phyloP scores from a whole-genome alignment of 2,888 invertebrate species.

The Calephelis perditalis region DNA sequence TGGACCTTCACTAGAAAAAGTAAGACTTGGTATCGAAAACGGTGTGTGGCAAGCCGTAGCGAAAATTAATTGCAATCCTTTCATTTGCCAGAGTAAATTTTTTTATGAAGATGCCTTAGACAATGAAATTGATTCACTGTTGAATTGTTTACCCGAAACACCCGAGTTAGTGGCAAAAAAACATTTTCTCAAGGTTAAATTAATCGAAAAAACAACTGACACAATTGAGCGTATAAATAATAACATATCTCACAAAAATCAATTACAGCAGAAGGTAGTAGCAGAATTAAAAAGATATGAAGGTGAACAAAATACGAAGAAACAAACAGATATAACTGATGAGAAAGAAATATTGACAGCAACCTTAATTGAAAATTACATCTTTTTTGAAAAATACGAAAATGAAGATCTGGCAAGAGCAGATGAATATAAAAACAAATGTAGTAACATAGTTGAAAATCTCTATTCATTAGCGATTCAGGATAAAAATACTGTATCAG shows the following conservation, averaged over 20 bases:
- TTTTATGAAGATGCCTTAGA: slow-evolving; percentile 51
- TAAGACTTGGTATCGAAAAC: slow-evolving; percentile 44
- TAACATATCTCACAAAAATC: slow-evolving; percentile 41
- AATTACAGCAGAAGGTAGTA: slow-evolving; percentile 41
- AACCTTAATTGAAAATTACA: not conserved
- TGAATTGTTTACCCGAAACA: slow-evolving; percentile 45
- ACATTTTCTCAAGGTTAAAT: slow-evolving; percentile 40
- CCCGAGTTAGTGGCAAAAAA: slow-evolving; percentile 39
- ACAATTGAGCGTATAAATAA: slow-evolving; percentile 38
- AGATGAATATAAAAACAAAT: slow-evolving; percentile 1
- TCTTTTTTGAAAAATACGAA: not conserved
- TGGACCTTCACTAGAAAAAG: slow-evolving; percentile 33
- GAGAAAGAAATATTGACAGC: not conserved
- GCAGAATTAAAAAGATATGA: slow-evolving; percentile 35
- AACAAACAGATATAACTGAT: slow-evolving; percentile 27
- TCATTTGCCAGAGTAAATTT: slow-evolving; percentile 39
- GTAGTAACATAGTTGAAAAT: not conserved
- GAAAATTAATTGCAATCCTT: slow-evolving; percentile 46
- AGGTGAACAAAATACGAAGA: slow-evolving; percentile 20
- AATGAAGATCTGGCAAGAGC: not conserved
- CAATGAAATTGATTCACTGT: slow-evolving; percentile 50
- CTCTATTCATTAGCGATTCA: not conserved
- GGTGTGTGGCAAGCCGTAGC: slow-evolving; percentile 48
- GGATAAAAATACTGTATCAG: not conserved
- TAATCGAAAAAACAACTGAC: slow-evolving; percentile 44